phyloP scores from a whole-genome alignment of 2,113 vertebrate species.

The Phrynosoma platyrhinos region DNA sequence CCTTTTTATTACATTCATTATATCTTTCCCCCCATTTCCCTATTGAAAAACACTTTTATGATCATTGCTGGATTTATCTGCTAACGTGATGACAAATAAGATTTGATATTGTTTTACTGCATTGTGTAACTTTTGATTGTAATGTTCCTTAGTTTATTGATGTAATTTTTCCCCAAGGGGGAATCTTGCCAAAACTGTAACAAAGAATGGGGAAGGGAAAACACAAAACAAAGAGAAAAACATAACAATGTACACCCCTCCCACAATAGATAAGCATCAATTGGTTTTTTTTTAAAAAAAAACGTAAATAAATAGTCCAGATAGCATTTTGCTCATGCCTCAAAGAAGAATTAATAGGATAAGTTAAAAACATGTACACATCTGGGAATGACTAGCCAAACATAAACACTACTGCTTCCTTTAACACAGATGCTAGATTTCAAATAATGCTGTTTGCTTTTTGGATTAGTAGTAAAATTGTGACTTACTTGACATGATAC shows the following conservation, averaged over 20 bases:
- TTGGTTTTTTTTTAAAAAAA: no score
- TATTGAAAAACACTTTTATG: neutral
- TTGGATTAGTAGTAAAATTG: neutral
- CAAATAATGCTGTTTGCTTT: neutral
- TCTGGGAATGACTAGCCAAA: neutral
- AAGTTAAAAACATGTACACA: neutral
- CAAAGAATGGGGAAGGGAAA: no score
- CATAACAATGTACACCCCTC: neutral
- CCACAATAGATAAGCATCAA: neutral
- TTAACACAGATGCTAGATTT: neutral
- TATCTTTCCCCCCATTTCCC: no score
- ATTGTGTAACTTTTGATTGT: neutral
- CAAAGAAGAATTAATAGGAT: neutral
- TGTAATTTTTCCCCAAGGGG: neutral
- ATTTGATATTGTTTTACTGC: neutral
- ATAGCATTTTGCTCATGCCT: neutral
- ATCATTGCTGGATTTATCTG: neutral
- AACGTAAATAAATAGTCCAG: neutral
- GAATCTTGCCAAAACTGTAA: neutral
- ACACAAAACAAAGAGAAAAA: no score
- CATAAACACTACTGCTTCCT: neutral
- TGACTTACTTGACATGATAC: neutral
- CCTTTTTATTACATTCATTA: neutral
- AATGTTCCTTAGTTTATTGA: neutral
- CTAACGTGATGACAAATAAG: neutral